Percentiles rank a stretch among this genome's conserved stretches.
Evolutionary conservation across 2,113 vertebrate genomes (phyloP).

Genomic region (Probosciger aterrimus): DNA sequence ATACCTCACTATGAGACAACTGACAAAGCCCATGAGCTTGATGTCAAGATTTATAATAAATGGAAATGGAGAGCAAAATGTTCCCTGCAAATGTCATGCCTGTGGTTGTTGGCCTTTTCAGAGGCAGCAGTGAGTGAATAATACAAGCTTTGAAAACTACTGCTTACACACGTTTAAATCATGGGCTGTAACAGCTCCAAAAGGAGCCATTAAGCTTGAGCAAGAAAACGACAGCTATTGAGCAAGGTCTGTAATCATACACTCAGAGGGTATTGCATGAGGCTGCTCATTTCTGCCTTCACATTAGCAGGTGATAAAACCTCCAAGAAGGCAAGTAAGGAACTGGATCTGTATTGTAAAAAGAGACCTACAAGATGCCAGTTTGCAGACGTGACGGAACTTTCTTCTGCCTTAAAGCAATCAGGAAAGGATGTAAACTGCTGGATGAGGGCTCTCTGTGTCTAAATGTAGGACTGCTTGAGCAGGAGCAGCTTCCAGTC

Average conservation of each 20-base stretch:
- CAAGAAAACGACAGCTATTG: background rate
- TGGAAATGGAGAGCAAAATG: background rate
- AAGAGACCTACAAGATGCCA: background rate
- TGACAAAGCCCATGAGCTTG: background rate
- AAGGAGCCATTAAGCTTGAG: background rate
- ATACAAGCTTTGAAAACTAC: background rate
- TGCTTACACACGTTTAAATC: background rate
- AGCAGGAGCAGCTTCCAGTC: background rate
- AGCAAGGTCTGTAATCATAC: background rate
- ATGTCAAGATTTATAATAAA: background rate
- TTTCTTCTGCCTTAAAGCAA: background rate
- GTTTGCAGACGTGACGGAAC: background rate
- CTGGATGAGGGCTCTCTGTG: background rate
- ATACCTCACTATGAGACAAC: background rate
- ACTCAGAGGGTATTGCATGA: background rate
- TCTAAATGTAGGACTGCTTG: background rate
- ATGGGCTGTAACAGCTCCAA: background rate
- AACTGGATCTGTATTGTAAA: rapidly evolving
- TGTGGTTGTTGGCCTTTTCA: background rate
- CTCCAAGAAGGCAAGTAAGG: background rate
- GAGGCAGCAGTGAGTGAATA: background rate
- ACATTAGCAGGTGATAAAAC: background rate
- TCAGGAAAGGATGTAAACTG: background rate
- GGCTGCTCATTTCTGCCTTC: background rate
- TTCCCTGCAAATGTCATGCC: background rate